Conservation (phyloP, 2,113 vertebrate genomes). For the Tautogolabrus adspersus region DNA sequence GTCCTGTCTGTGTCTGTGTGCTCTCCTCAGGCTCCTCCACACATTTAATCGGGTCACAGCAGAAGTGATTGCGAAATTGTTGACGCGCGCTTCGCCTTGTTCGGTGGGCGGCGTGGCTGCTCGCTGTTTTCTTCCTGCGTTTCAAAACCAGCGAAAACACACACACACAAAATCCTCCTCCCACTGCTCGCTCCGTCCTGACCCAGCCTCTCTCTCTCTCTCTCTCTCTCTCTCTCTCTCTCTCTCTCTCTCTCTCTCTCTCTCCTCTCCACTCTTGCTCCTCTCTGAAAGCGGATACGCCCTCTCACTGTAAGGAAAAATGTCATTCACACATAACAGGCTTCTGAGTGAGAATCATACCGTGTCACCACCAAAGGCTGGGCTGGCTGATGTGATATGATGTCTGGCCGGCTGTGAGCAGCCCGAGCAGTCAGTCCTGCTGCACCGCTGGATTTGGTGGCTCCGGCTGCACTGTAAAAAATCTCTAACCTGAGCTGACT, state of each 20-base stretch:
- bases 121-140: constrained; percentile 34
- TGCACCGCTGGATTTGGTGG: constrained; percentile 29
- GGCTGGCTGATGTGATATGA: not conserved
- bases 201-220: not conserved
- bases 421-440: constrained; percentile 26
- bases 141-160: constrained; percentile 21
- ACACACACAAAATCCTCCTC: constrained; percentile 32
- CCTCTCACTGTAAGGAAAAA: constrained; percentile 25
- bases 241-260: not conserved
- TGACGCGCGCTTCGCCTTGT: constrained; percentile 42
- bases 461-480: constrained; percentile 34
- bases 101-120: constrained; percentile 53
- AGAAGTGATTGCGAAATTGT: constrained; percentile 31
- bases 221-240: no score
- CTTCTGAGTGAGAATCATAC: not conserved
- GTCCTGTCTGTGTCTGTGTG: constrained; percentile 12
- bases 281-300: constrained; percentile 25
- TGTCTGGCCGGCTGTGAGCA: constrained; percentile 15
- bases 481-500: constrained; percentile 1
- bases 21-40: constrained; percentile 32
- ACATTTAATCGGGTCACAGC: constrained; percentile 22
- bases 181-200: constrained; percentile 19
- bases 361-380: not conserved
- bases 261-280: not conserved
- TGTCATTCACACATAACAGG: not conserved